Base-by-base conservation (phyloP, 2,797 vertebrate species). In the Enteromius trimaculatus region DNA sequence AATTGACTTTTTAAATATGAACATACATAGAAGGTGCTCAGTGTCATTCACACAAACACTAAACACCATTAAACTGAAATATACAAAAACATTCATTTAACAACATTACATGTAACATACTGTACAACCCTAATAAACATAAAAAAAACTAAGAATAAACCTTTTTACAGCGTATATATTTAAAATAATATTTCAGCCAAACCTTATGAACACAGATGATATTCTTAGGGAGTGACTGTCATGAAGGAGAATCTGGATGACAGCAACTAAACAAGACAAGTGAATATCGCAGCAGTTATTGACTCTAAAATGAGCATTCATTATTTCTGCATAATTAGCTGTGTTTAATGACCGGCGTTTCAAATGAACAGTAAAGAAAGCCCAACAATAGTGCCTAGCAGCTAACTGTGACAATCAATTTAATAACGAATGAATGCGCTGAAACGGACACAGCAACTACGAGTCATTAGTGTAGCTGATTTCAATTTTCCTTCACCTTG, bases 281-380 rank as follows among this genome's bases (percentile, higher is more conserved):
- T 79, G 60, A 72, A 74, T 72, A 66, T 42, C 58, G 68, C 65
- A 71, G 71, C 65, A 78, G 70, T 82, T 78, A 74, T 85, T 65
- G 64, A 68, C 72, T 77, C 11, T 44, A 10, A 55, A 68, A 42
- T 42, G 23, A 44, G 13, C 64, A 42, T 68, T 82, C 49, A 55
- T 76, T 58, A 68, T 58, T 68, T 82, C 81, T 66, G 72, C 81
- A 69, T 58, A 77, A 82, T 82, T 82, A 77, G 37, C 72, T 5
- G 10, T 64, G 44, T 65, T 75, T 82, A 82, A 77, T 82, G 49
- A 77, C 34, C 6, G 19, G 72, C 68, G 17, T 66, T 77, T 69
- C 11, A 77, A 68, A 69, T 82, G 13, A 58, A 69, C 81, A 34
- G 26, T 31, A 26, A 69, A 66, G n/a, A 66, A 82, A 82, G 23